Base-by-base conservation (phyloP, 2,888 invertebrate species). In the Piscicola geometra region DNA sequence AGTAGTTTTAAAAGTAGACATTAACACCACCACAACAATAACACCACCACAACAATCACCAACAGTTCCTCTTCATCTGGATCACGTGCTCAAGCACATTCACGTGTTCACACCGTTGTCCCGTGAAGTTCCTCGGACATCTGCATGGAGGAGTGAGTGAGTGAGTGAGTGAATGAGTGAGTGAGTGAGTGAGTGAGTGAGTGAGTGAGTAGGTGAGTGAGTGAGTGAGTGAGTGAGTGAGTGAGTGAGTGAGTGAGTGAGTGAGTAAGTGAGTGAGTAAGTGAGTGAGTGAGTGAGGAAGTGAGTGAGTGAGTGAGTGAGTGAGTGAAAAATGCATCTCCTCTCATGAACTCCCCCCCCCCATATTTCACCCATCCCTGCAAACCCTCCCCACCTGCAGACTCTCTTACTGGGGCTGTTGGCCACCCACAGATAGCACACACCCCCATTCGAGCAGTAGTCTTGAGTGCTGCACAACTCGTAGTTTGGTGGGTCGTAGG, bases 401-500 rank as follows among this genome's bases (percentile, higher is more conserved):
- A 76, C 52, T 47, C 70, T 76, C 64, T 36, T 60, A 21, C n/a
- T 18, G 25, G n/a, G 12, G 9, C 60, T 66, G 12, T 30, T 56
- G 5, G 67, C 35, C 3, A 64, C 71, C 52, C 52, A 28, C 25
- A 30, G 28, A 36, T 76, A 71, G 64, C 76, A 76, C 21, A 41
- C 47, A 0, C 76, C 76, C 52, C 76, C 76, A 71, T 76, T 76
- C 41, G 52, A 32, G 33, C 76, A 76, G 71, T 41, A 76, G 60
- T 56, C 66, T 36, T 71, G 69, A 3, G n/a, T 70, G 0, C 25
- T 15, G 56, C 75, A 75, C 1, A 52, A 47, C 30, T 71, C 71
- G n/a, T 56, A 56, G n/a, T 56, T 56, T 3, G 60, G 60, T 9
- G 60, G n/a, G 60, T 56, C 60, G 60, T 18, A 56, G n/a, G n/a